A percentile compares a stretch with the other conserved stretches of the same genome.
Evolutionary conservation across 2,113 vertebrate species (phyloP).

Genomic region (Coptodon rendalli): DNA sequence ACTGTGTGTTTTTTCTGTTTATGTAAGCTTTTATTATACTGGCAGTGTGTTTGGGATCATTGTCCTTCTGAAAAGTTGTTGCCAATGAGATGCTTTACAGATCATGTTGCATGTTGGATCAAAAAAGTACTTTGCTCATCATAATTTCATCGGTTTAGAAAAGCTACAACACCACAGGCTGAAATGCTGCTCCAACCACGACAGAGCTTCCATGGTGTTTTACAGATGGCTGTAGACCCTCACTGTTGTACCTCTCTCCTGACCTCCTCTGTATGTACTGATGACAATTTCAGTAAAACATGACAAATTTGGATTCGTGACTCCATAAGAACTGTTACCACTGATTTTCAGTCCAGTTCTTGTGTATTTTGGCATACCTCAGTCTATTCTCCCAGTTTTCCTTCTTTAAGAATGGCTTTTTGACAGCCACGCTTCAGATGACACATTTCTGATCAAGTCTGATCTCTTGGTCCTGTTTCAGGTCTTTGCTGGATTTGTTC

Average conservation of each 20-base stretch:
- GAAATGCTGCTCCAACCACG: neutral
- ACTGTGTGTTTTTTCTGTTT: neutral
- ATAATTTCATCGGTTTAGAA: fast-evolving
- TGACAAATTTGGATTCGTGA: neutral
- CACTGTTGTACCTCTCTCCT: neutral
- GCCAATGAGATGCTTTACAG: neutral
- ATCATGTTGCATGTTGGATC: neutral
- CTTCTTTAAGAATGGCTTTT: neutral
- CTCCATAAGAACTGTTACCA: neutral
- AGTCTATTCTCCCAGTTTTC: neutral
- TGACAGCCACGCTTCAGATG: neutral
- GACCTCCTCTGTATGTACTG: neutral
- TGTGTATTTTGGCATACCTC: neutral
- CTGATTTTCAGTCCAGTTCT: neutral
- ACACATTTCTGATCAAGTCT: neutral
- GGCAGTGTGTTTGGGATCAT: neutral
- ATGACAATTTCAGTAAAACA: neutral
- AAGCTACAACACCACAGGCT: neutral
- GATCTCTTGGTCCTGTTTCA: neutral
- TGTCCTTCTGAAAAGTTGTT: neutral
- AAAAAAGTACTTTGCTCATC: neutral
- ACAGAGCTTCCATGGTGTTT: neutral
- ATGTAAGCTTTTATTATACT: neutral
- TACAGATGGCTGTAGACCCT: neutral
- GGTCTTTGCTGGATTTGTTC: neutral